Evolutionary conservation across 2,888 invertebrate species (phyloP).

Genomic region (Drosophila antonietae): DNA sequence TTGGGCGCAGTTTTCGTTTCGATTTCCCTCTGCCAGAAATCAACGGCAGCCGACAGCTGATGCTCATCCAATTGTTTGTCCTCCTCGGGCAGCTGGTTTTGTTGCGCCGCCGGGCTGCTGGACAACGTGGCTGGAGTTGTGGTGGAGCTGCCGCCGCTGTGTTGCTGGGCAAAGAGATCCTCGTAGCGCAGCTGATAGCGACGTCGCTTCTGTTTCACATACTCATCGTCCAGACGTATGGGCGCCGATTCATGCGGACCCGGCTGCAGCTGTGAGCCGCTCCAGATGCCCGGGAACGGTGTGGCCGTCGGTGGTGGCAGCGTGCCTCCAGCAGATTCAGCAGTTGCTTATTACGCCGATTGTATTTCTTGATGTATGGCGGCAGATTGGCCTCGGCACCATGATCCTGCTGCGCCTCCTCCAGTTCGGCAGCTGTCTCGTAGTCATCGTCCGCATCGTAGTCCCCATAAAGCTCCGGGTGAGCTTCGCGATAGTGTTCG

Average conservation of each 20-base stretch:
- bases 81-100: constrained; percentile 80
- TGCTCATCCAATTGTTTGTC: constrained; percentile 69
- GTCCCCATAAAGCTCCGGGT: constrained; percentile 70
- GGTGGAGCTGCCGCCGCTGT: constrained; percentile 6
- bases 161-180: constrained; percentile 77
- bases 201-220: constrained; percentile 77
- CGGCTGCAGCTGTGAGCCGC: constrained; percentile 73
- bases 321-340: constrained; percentile 83
- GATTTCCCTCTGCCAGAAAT: constrained; percentile 72
- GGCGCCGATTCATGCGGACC: constrained; percentile 62
- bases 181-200: constrained; percentile 75
- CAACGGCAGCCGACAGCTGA: constrained; percentile 25
- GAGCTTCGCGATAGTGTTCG: constrained; percentile 74
- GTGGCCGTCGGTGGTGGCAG: constrained; percentile 72
- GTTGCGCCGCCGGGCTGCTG: constrained; percentile 17
- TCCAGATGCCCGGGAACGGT: constrained; percentile 45
- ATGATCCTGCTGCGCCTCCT: constrained; percentile 67
- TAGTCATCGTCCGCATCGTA: constrained; percentile 76
- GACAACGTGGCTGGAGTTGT: constrained; percentile 29
- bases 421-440: constrained; percentile 67
- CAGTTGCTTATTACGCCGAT: constrained; percentile 83
- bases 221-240: constrained; percentile 77
- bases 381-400: constrained; percentile 81
- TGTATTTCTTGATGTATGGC: constrained; percentile 84
- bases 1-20: constrained; percentile 48